Conservation (phyloP, 2,797 vertebrate species). For the Columba guinea region DNA sequence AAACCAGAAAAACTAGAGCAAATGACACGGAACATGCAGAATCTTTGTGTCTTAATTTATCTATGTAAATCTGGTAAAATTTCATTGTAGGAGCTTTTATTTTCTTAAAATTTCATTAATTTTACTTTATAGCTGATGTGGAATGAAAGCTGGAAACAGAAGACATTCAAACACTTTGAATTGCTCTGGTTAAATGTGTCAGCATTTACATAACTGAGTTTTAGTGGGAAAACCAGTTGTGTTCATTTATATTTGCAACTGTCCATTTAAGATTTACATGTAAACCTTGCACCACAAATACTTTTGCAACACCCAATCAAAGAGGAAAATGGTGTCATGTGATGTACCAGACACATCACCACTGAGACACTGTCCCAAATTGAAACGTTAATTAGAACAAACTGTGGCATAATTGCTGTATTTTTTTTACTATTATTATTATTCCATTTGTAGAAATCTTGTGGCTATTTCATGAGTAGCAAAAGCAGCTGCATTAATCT, state of each 20-base stretch:
- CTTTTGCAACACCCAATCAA: slow-evolving; percentile 33
- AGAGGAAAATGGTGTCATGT: slow-evolving; percentile 13
- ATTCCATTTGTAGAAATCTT: slow-evolving; percentile 21
- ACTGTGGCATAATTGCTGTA: neutral
- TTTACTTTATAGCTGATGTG: neutral
- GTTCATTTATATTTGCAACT: neutral
- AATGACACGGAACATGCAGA: neutral
- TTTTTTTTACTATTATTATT: slow-evolving; percentile 12
- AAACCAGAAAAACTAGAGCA: neutral
- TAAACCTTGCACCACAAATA: neutral
- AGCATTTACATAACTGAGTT: neutral
- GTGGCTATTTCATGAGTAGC: slow-evolving; percentile 8
- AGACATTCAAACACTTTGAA: neutral
- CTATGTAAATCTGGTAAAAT: neutral
- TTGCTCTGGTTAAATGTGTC: neutral
- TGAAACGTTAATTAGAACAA: slow-evolving; percentile 56
- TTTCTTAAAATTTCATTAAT: neutral
- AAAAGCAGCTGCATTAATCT: slow-evolving; percentile 64
- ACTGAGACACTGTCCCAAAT: slow-evolving; percentile 33
- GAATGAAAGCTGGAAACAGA: neutral
- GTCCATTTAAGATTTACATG: neutral
- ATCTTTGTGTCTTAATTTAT: neutral
- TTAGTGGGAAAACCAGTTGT: neutral
- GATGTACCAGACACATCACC: neutral
- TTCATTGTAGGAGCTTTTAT: neutral